Evolutionary conservation across 2,888 invertebrate species (phyloP).

Genomic region (Limenitis camilla): DNA sequence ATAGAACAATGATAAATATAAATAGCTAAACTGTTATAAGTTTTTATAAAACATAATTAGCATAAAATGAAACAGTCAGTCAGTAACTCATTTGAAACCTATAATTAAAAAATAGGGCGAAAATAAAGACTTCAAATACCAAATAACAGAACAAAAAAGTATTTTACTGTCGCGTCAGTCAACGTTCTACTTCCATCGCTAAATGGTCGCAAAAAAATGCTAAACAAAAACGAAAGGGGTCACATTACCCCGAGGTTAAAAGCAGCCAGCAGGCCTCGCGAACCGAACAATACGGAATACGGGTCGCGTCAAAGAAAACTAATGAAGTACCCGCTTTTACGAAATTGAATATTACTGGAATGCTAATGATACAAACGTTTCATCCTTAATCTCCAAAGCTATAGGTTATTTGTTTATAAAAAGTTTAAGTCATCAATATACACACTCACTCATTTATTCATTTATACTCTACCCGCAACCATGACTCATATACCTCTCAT

Average conservation of each 20-base stretch:
- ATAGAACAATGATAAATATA: no score
- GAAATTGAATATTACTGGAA: slow-evolving; percentile 51
- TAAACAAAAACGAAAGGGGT: slow-evolving; percentile 33
- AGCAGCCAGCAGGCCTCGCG: slow-evolving; percentile 30
- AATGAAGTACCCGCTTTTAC: slow-evolving; percentile 66
- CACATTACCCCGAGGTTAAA: slow-evolving; percentile 40
- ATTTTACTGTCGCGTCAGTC: slow-evolving; percentile 15
- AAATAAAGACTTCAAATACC: neutral
- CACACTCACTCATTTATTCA: no score
- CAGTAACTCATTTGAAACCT: no score
- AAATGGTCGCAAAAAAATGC: slow-evolving; percentile 26
- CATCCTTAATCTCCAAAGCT: no score
- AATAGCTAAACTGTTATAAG: no score
- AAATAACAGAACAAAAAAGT: slow-evolving; percentile 5
- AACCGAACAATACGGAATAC: slow-evolving; percentile 56
- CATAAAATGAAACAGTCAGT: no score
- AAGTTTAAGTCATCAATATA: no score
- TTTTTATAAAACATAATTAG: no score
- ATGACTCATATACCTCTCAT: no score
- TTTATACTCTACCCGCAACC: no score
- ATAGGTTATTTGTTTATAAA: no score
- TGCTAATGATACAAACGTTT: slow-evolving; percentile 16
- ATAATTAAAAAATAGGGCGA: neutral
- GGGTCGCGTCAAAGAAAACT: slow-evolving; percentile 50
- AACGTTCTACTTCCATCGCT: slow-evolving; percentile 22